Conservation (phyloP, 2,113 vertebrate genomes). For the Pachyramphus minor region DNA sequence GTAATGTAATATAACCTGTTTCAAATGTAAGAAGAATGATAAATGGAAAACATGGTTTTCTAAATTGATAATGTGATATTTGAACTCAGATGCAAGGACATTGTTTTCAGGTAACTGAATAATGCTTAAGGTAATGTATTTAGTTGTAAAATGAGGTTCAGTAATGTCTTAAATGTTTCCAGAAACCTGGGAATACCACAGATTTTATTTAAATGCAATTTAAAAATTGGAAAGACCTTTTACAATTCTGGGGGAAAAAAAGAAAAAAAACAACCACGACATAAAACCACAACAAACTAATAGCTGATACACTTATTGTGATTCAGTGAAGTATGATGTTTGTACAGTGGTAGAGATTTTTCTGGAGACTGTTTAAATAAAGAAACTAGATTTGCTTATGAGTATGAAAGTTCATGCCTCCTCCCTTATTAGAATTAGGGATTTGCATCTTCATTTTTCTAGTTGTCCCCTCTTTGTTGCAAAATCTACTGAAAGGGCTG, state of each 20-base stretch:
- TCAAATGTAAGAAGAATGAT: background rate
- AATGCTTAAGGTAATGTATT: slow-evolving; percentile 12
- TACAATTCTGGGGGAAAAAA: background rate
- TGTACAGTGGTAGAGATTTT: background rate
- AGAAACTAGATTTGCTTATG: background rate
- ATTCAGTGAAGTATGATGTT: background rate
- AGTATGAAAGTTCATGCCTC: background rate
- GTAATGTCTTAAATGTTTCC: background rate
- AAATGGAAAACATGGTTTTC: slow-evolving; percentile 12
- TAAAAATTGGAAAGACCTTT: background rate
- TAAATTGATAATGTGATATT: background rate
- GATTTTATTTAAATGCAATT: background rate
- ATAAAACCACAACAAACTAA: background rate
- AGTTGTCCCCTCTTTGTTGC: background rate
- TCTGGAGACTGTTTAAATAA: background rate
- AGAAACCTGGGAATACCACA: background rate
- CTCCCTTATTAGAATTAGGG: background rate
- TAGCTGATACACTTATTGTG: background rate
- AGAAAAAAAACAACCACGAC: background rate
- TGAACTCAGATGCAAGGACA: background rate
- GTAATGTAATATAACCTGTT: background rate
- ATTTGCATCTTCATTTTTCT: background rate
- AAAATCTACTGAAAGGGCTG: background rate
- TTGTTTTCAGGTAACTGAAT: slow-evolving; percentile 10
- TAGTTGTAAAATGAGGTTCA: background rate